phyloP scores from a whole-genome alignment of 2,113 vertebrate genomes.

The Podilymbus podiceps region DNA sequence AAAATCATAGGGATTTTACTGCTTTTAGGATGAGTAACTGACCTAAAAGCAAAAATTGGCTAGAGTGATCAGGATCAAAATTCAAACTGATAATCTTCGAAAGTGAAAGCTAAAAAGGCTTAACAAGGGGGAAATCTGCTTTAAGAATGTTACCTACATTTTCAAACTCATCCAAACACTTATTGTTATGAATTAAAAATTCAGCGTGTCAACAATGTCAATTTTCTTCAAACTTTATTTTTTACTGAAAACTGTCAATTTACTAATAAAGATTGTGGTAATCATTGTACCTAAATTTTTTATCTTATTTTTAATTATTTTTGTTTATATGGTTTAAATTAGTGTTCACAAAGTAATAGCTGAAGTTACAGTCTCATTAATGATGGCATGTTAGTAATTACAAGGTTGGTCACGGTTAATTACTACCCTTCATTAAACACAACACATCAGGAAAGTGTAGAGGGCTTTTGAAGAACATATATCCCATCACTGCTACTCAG shows the following conservation, averaged over 20 bases:
- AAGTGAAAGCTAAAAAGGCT: background rate
- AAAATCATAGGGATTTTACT: background rate
- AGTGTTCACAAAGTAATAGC: background rate
- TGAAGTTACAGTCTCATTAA: constrained; percentile 22
- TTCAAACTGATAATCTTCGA: background rate
- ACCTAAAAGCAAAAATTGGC: background rate
- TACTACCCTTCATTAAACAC: constrained; percentile 32
- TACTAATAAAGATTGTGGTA: background rate
- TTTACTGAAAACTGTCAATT: background rate
- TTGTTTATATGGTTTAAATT: background rate
- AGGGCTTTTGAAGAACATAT: background rate
- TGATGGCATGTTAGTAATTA: constrained; percentile 34
- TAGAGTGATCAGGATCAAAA: background rate
- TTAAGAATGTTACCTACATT: background rate
- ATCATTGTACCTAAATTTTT: background rate
- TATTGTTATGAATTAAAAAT: background rate
- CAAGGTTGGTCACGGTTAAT: constrained; percentile 36
- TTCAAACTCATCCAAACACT: background rate
- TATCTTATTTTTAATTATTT: background rate
- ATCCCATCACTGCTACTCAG: background rate
- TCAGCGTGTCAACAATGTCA: background rate
- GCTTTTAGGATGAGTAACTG: background rate
- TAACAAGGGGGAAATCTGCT: background rate
- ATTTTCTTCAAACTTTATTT: background rate
- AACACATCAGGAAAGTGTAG: background rate